Conservation (phyloP, 2,797 vertebrate genomes). For the Coregonus suidteri region DNA sequence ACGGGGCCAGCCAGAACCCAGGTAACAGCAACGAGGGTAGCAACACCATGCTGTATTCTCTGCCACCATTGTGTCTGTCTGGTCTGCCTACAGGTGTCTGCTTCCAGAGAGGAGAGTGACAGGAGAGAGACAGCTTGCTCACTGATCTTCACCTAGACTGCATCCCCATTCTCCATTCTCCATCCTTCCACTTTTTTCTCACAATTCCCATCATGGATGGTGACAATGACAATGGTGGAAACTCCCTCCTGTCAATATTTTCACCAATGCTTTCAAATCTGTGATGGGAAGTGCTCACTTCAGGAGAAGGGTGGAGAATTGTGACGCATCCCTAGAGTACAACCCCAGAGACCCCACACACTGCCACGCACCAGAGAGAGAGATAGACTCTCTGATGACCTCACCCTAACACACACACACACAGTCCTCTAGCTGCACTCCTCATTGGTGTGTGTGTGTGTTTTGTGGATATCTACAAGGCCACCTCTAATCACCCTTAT, state of each 20-base stretch:
- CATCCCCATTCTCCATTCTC: background rate
- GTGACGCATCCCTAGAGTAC: background rate
- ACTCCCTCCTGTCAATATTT: background rate
- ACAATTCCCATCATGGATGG: background rate
- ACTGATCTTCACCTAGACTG: background rate
- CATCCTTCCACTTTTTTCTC: background rate
- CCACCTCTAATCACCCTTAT: conserved; percentile 35
- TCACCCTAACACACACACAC: background rate
- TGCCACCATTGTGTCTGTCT: conserved; percentile 88
- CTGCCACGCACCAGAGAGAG: conserved; percentile 23
- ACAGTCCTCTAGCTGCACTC: background rate
- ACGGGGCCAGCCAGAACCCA: conserved; percentile 2
- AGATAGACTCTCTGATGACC: background rate
- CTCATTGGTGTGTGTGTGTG: background rate
- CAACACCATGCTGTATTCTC: conserved; percentile 85
- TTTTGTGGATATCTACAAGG: conserved; percentile 19
- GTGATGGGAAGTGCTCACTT: background rate
- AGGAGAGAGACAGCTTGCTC: background rate
- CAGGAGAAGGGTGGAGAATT: background rate
- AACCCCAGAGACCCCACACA: background rate
- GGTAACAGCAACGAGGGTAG: conserved; percentile 77
- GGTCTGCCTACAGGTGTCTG: conserved; percentile 64
- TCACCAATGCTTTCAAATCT: background rate
- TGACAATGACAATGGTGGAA: background rate
- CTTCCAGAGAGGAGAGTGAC: conserved; percentile 59